Percentiles rank a stretch among this genome's conserved stretches.
These are phyloP conservation scores for Oryzaephilus surinamensis DNA, from an alignment of 1,140 invertebrate species.

Conservation along the genomic window DNA sequence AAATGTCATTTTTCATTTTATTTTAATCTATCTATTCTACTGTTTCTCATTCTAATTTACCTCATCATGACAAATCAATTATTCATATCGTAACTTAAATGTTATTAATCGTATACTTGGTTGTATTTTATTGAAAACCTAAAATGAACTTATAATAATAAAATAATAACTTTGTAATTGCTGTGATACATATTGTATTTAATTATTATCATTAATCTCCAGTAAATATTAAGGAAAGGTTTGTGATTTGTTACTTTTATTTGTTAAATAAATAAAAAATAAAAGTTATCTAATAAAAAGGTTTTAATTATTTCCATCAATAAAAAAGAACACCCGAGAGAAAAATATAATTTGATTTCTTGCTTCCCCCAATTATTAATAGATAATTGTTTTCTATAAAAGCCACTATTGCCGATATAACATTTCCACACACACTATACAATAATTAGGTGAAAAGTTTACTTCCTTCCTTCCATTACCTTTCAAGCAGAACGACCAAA, in stretches of 20 bases:
- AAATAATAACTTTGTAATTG: slow-evolving; percentile 17
- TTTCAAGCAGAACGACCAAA: too few relatives aligned
- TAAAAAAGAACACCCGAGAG: background rate
- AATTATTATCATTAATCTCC: slow-evolving; percentile 15
- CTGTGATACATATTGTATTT: slow-evolving; percentile 17
- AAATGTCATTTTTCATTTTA: too few relatives aligned
- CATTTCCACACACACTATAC: too few relatives aligned
- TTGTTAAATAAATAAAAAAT: slow-evolving; percentile 11
- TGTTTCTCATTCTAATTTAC: too few relatives aligned
- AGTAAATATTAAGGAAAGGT: slow-evolving; percentile 13
- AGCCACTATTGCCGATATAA: too few relatives aligned
- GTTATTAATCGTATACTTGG: slow-evolving; percentile 10
- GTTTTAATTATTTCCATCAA: background rate
- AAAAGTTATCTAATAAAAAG: slow-evolving; percentile 1
- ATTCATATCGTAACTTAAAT: slow-evolving; percentile 16
- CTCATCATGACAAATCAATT: slow-evolving; percentile 16
- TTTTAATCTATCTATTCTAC: too few relatives aligned
- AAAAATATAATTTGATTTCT: too few relatives aligned
- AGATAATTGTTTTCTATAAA: too few relatives aligned
- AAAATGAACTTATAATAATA: too few relatives aligned
- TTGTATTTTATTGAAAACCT: slow-evolving; percentile 10
- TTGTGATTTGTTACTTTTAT: slow-evolving; percentile 16
- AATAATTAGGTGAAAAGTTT: too few relatives aligned
- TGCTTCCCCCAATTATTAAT: too few relatives aligned
- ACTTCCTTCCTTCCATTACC: too few relatives aligned